Evolutionary conservation across 2,113 vertebrate genomes (phyloP).

Genomic region (Poeciliopsis occidentalis): DNA sequence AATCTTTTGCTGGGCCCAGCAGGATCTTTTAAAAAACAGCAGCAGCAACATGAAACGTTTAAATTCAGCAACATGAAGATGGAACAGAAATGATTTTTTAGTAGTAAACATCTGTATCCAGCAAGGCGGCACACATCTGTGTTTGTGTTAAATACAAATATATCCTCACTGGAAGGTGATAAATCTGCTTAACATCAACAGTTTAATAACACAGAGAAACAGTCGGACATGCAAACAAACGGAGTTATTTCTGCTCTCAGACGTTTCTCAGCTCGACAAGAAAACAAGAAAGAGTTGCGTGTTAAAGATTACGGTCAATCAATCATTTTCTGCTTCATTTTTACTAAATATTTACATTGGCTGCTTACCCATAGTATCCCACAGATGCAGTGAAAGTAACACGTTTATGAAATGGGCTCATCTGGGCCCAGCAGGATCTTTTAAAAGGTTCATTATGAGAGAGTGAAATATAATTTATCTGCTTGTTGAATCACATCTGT

Average conservation of each 20-base stretch:
- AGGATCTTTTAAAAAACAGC: too few species aligned
- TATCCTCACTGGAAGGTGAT: conserved; percentile 28
- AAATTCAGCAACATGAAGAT: not conserved
- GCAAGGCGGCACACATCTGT: conserved; percentile 66
- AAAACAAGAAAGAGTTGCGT: conserved; percentile 1
- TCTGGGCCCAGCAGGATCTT: not conserved
- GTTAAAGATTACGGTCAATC: not conserved
- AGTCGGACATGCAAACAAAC: conserved; percentile 23
- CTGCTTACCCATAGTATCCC: not conserved
- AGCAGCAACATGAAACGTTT: too few species aligned
- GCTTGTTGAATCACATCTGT: not conserved
- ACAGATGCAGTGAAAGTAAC: not conserved
- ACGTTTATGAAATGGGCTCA: not conserved
- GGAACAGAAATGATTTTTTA: conserved; percentile 29
- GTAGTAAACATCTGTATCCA: conserved; percentile 43
- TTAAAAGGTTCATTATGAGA: not conserved
- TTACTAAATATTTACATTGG: conserved; percentile 2
- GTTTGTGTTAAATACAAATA: conserved; percentile 61
- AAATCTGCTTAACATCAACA: conserved; percentile 42
- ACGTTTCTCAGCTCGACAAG: conserved; percentile 18
- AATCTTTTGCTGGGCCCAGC: too few species aligned
- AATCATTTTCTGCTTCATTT: not conserved
- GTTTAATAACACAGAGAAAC: conserved; percentile 18
- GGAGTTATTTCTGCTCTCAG: conserved; percentile 26
- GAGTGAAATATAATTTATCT: not conserved